Evolutionary conservation across 1,140 invertebrate species (phyloP).

Genomic region (Orussus abietinus): DNA sequence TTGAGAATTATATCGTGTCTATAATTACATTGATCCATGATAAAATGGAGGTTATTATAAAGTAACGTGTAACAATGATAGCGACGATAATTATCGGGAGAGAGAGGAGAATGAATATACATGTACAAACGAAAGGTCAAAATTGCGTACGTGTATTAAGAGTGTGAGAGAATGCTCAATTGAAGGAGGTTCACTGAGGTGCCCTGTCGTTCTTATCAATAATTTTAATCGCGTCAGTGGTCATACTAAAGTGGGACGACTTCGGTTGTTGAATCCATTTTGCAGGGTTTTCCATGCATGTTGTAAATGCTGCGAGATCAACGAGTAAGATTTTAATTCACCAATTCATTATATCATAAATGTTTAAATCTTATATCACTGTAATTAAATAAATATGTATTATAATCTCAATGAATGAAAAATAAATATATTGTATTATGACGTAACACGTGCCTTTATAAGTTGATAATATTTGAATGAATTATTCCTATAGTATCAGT

Average conservation of each 20-base stretch:
- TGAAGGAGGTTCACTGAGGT: no score
- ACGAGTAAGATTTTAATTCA: conserved; percentile 37
- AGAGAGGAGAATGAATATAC: background rate
- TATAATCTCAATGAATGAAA: conserved; percentile 40
- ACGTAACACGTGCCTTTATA: no score
- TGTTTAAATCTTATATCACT: conserved; percentile 47
- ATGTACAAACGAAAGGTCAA: conserved; percentile 16
- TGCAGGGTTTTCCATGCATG: conserved; percentile 21
- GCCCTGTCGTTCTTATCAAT: no score
- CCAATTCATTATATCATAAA: conserved; percentile 46
- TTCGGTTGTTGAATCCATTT: conserved; percentile 17
- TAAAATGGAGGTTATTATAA: conserved; percentile 25
- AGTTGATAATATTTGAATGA: no score
- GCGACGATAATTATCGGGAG: conserved; percentile 12
- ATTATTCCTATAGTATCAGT: no score
- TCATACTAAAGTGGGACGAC: conserved; percentile 20
- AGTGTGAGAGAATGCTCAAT: no score
- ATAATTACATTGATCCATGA: conserved; percentile 29
- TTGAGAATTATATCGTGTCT: conserved; percentile 22
- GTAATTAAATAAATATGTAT: conserved; percentile 43
- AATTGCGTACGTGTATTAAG: no score
- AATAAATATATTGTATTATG: conserved; percentile 47
- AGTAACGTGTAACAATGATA: conserved; percentile 13
- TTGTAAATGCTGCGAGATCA: conserved; percentile 28
- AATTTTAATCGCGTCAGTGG: no score